Evolutionary conservation across 1,140 invertebrate species (phyloP), one percentile per base, ranked within the genome.

Genomic region (Nixonia krombeini): DNA sequence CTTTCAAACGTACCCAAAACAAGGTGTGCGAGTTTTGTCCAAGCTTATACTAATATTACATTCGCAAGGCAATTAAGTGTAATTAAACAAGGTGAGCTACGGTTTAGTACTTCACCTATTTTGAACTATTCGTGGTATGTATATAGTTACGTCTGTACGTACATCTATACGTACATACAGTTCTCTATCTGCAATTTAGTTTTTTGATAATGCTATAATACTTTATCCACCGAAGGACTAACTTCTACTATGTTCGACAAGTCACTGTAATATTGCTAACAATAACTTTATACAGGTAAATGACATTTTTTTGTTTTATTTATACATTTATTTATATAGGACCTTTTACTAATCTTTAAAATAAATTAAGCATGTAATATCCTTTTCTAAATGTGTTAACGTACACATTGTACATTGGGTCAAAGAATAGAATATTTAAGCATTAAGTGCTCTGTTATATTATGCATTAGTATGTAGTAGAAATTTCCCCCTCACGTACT

Each of bases 31-130:
- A 73, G 55, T 70, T 65, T 56, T 64, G 56, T 41, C 59, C 66
- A 50, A 35, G 64, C 21, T 50, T 29, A 51, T 29, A 45, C 64
- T 77, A 74, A 77, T 77, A 71, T 72, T 62, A 70, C 73, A 77
- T 77, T 75, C 70, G 73, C 72, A 65, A 77, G 71, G 64, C 66
- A 79, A 79, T 79, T 77, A 79, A 78, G 69, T 76, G 42, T 18
- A 55, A 62, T 64, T 55, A 61, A 53, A 68, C 56, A 73, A 66
- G 58, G 53, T 21, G 15, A 46, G 52, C 67, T 57, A 45, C 26
- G 44, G 58, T 66, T 74, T 69, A 51, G 44, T 55, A 49, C 64
- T 42, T 62, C n/a, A n/a, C n/a, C 50, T 70, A 58, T 59, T 47
- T 40, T 35, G 42, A 23, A 29, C 10, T 26, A 23, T 28, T 25